Percentiles rank a stretch among this genome's conserved stretches.
phyloP scores from a whole-genome alignment of 2,113 vertebrate genomes.

The Oreochromis aureus region DNA sequence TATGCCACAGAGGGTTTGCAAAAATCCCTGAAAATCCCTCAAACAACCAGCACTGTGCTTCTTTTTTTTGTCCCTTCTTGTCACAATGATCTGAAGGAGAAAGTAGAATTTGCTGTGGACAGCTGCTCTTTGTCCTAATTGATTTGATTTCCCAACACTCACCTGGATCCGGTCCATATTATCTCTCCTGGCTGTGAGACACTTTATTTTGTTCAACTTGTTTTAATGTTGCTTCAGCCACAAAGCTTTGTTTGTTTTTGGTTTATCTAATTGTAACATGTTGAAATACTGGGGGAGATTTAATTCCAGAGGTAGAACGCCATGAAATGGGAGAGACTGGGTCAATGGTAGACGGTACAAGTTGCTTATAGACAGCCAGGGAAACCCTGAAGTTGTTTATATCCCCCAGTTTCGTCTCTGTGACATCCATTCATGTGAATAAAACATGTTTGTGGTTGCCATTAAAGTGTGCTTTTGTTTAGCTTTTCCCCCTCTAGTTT shows the following conservation, averaged over 20 bases:
- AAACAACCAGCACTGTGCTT: neutral
- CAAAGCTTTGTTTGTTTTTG: conserved; percentile 38
- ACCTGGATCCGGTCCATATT: neutral
- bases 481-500: neutral
- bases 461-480: conserved; percentile 40
- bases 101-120: conserved; percentile 19
- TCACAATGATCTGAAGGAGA: neutral
- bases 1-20: neutral
- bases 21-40: neutral
- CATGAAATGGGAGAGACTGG: conserved; percentile 33
- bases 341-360: conserved; percentile 26
- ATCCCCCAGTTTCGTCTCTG: conserved; percentile 33
- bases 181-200: neutral
- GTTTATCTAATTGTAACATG: conserved; percentile 50
- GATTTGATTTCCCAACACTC: neutral
- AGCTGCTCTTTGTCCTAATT: conserved; percentile 9
- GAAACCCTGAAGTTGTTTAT: conserved; percentile 44
- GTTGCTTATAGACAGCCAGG: conserved; percentile 40
- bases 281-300: conserved; percentile 5
- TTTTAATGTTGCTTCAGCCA: conserved; percentile 33
- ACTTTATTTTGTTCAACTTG: conserved; percentile 8
- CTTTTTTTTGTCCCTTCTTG: neutral
- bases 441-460: conserved; percentile 62
- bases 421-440: conserved; percentile 63
- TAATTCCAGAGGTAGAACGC: conserved; percentile 30